Base-by-base conservation (phyloP, 1,140 invertebrate species). In the Philopotamus ludificatus region DNA sequence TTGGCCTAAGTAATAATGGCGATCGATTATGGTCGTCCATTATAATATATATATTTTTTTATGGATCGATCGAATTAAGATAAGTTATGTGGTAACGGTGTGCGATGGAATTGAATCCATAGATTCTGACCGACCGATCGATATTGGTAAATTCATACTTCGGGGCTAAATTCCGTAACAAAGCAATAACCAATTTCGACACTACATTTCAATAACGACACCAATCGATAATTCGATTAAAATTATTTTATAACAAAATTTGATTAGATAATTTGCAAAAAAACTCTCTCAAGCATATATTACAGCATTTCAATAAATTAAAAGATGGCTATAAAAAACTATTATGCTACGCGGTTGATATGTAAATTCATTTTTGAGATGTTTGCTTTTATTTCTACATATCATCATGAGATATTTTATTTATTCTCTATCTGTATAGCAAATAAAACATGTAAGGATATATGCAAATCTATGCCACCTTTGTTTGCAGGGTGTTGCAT, bases 231-330 rank as follows among this genome's bases (percentile, higher is more conserved):
- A n/a, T n/a, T n/a, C n/a, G n/a, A n/a, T n/a, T n/a, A n/a, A n/a
- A n/a, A n/a, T n/a, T n/a, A n/a, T n/a, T n/a, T n/a, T n/a, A n/a
- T n/a, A n/a, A n/a, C n/a, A n/a, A n/a, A n/a, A n/a, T n/a, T n/a
- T n/a, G n/a, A n/a, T n/a, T n/a, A n/a, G n/a, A n/a, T n/a, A n/a
- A n/a, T n/a, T n/a, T n/a, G n/a, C n/a, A n/a, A n/a, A 34, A 34
- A 34, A 34, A 34, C 4, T 34, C 28, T 12, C 28, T 34, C 12
- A 34, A 7, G 4, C 28, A 34, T 4, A 12, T 34, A 34, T 12
- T n/a, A n/a, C n/a, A n/a, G 28, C 28, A 34, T 34, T 34, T 55
- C n/a, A 10, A 55, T 55, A 55, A 55, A 55, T 55, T 55, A 55
- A 55, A 34, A 39, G n/a, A 49, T 49, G 1, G 10, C 16, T 15